A percentile compares a stretch with the other conserved stretches of the same genome.
Evolutionary conservation across 2,888 invertebrate genomes (phyloP).

Genomic region (Synanthedon andrenaeformis): DNA sequence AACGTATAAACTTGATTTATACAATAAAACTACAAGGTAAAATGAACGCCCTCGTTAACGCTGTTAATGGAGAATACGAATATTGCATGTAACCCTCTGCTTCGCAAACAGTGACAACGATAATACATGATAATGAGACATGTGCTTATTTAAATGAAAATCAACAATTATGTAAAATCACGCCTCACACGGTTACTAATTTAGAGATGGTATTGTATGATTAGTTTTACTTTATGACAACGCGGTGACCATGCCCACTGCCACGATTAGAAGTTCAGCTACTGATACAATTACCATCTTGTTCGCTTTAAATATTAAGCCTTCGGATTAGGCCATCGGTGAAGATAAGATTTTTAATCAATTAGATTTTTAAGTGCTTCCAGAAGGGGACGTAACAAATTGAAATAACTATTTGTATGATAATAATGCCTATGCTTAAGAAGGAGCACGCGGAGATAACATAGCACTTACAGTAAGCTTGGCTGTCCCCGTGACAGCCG

Average conservation of each 20-base stretch:
- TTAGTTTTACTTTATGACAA: slow-evolving; percentile 38
- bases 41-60: background rate
- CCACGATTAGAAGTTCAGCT: slow-evolving; percentile 34
- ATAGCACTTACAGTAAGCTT: slow-evolving; percentile 71
- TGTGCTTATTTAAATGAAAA: slow-evolving; percentile 41
- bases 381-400: slow-evolving; percentile 56
- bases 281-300: slow-evolving; percentile 34
- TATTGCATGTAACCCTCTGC: slow-evolving; percentile 55
- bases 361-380: slow-evolving; percentile 48
- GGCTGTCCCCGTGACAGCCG: slow-evolving; percentile 53
- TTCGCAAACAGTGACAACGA: slow-evolving; percentile 67
- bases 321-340: slow-evolving; percentile 32
- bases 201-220: slow-evolving; percentile 32
- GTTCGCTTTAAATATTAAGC: slow-evolving; percentile 49
- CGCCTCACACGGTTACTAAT: slow-evolving; percentile 65
- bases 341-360: slow-evolving; percentile 32
- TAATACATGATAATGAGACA: slow-evolving; percentile 50
- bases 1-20: background rate
- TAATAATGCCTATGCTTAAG: slow-evolving; percentile 66
- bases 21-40: background rate
- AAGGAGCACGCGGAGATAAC: slow-evolving; percentile 70
- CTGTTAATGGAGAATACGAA: slow-evolving; percentile 1
- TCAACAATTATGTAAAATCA: slow-evolving; percentile 30
- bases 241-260: slow-evolving; percentile 59
- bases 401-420: slow-evolving; percentile 55